Conservation (phyloP, 35 echinoderm and acorn worm species). For the Lytechinus pictus region DNA sequence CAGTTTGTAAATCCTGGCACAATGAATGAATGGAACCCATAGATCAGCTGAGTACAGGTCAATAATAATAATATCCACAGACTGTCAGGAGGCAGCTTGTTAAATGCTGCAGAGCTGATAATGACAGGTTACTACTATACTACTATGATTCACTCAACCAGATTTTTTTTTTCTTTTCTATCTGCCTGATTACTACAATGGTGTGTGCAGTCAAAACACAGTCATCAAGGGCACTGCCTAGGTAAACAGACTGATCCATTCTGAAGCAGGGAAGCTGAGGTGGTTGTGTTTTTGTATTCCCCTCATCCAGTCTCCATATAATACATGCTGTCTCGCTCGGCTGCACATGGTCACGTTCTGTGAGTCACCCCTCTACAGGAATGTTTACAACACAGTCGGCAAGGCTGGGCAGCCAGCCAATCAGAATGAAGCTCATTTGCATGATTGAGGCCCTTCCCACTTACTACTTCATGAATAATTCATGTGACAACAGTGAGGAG, state of each 20-base stretch:
- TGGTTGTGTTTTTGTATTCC: constrained; percentile 18
- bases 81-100: constrained; percentile 14
- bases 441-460: constrained; percentile 4
- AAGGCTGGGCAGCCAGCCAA: neutral
- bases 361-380: neutral
- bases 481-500: constrained; percentile 25
- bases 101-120: constrained; percentile 16
- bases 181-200: constrained; percentile 30
- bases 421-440: neutral
- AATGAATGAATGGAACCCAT: constrained; percentile 19
- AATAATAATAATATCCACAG: constrained; percentile 32
- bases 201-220: constrained; percentile 45
- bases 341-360: constrained; percentile 8
- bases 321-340: neutral
- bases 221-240: constrained; percentile 42
- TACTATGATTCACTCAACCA: constrained; percentile 38
- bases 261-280: constrained; percentile 4
- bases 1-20: neutral
- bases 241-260: constrained; percentile 39
- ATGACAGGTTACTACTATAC: constrained; percentile 37
- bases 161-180: constrained; percentile 24
- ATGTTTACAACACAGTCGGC: neutral
- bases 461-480: constrained; percentile 30
- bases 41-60: constrained; percentile 36
- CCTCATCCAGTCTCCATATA: neutral